Conservation (phyloP, 2,888 invertebrate species). For the Drosophila silvestris region DNA sequence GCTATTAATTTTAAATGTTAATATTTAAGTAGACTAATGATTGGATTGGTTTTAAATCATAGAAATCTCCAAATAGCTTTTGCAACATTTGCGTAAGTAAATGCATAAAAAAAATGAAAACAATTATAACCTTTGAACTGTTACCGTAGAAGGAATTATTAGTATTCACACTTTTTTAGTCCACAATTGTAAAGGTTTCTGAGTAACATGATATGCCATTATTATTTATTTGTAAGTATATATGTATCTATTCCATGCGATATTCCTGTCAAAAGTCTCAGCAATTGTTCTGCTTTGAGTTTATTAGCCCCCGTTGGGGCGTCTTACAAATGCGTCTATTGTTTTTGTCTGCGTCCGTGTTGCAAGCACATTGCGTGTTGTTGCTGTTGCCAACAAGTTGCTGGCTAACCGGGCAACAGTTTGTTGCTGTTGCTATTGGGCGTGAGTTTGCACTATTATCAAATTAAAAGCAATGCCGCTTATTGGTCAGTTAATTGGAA, state of each 20-base stretch:
- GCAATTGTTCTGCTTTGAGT: conserved; percentile 73
- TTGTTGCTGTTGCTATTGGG: conserved; percentile 44
- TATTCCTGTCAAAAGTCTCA: conserved; percentile 51
- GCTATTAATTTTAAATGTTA: background rate
- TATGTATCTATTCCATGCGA: conserved; percentile 35
- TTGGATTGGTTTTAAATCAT: background rate
- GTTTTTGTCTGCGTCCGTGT: conserved; percentile 54
- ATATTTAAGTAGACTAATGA: background rate
- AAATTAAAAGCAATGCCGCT: conserved; percentile 76
- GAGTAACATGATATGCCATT: conserved; percentile 38
- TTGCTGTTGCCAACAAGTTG: conserved; percentile 59
- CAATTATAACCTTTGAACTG: background rate
- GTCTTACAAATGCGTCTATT: conserved; percentile 73
- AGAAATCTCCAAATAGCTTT: background rate
- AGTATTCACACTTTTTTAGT: background rate
- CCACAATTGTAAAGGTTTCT: conserved; percentile 30
- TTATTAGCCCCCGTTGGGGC: conserved; percentile 77
- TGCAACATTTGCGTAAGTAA: background rate
- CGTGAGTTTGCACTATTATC: conserved; percentile 76
- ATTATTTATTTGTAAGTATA: conserved; percentile 28
- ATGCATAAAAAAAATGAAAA: background rate
- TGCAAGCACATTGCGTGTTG: conserved; percentile 45
- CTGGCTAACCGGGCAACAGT: conserved; percentile 38
- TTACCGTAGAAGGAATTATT: background rate
- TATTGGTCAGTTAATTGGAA: conserved; percentile 79